Evolutionary conservation across 2,797 vertebrate species (phyloP).

Genomic region (Chromis chromis): DNA sequence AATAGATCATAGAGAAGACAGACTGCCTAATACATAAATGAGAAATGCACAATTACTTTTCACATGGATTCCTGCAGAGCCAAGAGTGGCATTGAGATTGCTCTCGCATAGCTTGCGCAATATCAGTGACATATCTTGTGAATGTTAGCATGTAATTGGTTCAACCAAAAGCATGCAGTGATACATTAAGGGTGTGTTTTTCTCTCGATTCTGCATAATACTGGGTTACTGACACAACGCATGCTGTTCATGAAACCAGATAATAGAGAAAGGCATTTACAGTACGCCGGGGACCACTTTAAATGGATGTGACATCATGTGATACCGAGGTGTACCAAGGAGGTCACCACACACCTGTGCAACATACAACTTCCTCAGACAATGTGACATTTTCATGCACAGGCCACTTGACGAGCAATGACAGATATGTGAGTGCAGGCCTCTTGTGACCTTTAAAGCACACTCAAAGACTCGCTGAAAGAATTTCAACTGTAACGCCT

Average conservation of each 20-base stretch:
- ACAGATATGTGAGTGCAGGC: constrained; percentile 63
- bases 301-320: constrained; percentile 78
- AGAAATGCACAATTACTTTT: constrained; percentile 81
- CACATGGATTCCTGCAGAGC: constrained; percentile 67
- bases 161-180: constrained; percentile 55
- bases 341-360: constrained; percentile 69
- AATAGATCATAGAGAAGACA: constrained; percentile 77
- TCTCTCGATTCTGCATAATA: constrained; percentile 50
- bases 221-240: constrained; percentile 52
- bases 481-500: constrained; percentile 58
- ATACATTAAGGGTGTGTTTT: constrained; percentile 55
- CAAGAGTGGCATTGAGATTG: constrained; percentile 65
- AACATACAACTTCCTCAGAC: constrained; percentile 78
- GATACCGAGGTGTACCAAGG: constrained; percentile 69
- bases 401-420: constrained; percentile 50
- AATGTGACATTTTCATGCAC: constrained; percentile 85
- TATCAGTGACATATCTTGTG: constrained; percentile 70
- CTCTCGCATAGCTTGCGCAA: constrained; percentile 48
- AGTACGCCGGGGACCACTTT: constrained; percentile 76
- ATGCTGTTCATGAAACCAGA: constrained; percentile 81
- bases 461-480: constrained; percentile 49
- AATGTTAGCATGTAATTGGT: constrained; percentile 80
- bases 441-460: constrained; percentile 68
- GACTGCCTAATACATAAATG: constrained; percentile 74
- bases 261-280: constrained; percentile 63